phyloP scores from a whole-genome alignment of 2,797 vertebrate genomes.

The Epinephelus coioides region DNA sequence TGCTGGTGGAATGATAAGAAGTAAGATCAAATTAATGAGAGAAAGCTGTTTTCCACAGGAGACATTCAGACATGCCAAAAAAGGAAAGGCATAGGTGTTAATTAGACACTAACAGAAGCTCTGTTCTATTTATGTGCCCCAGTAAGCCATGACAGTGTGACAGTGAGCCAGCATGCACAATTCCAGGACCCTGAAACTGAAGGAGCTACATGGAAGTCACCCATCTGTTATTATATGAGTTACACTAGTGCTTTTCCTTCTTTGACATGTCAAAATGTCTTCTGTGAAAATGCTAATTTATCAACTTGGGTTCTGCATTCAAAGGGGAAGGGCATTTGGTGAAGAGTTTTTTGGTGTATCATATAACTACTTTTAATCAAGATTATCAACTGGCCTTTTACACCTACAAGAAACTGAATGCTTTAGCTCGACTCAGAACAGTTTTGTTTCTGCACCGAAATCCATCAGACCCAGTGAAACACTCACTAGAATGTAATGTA shows the following conservation, averaged over 20 bases:
- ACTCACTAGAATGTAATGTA: no score
- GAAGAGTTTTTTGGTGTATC: neutral
- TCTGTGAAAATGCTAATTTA: neutral
- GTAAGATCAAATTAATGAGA: neutral
- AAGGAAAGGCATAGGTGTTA: neutral
- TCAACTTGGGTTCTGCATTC: neutral
- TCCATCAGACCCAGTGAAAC: no score
- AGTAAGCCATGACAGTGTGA: neutral
- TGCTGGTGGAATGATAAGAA: conserved; percentile 4
- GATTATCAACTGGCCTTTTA: neutral
- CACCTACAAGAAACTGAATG: no score
- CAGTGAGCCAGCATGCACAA: neutral
- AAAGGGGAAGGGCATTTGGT: neutral
- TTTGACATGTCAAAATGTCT: neutral
- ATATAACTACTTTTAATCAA: neutral
- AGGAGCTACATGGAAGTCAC: neutral
- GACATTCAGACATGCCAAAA: neutral
- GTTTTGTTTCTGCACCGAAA: no score
- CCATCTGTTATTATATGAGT: neutral
- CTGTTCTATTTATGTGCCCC: neutral
- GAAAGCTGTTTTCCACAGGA: neutral
- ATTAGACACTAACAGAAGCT: neutral
- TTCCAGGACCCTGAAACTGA: neutral
- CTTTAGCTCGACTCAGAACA: no score
- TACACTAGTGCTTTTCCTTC: neutral